These are phyloP conservation scores for Pagrus major DNA, from an alignment of 2,113 vertebrate genomes.

Conservation along the genomic window DNA sequence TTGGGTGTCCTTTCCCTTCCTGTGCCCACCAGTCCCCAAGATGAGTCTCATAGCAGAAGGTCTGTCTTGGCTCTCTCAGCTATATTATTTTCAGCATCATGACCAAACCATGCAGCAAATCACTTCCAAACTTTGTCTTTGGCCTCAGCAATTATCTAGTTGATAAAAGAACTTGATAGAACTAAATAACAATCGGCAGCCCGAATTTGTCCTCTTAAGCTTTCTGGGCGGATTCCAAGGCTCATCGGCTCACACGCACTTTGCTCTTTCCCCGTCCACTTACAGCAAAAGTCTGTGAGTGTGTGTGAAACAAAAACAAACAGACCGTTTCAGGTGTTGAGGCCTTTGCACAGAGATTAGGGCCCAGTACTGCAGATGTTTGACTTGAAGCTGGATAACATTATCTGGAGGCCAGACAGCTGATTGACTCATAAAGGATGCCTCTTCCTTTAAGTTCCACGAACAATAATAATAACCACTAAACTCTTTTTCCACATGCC, in stretches of 20 bases:
- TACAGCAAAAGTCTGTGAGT: background rate
- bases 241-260: background rate
- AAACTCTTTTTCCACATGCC: constrained; percentile 48
- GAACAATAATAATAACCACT: constrained; percentile 56
- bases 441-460: constrained; percentile 43
- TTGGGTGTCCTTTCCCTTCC: background rate
- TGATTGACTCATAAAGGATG: constrained; percentile 8
- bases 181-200: constrained; percentile 2
- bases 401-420: constrained; percentile 3
- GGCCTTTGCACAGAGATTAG: background rate
- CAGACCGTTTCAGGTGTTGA: background rate
- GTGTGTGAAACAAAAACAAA: background rate
- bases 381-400: constrained; percentile 1
- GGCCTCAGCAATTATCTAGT: constrained; percentile 7
- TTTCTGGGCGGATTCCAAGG: constrained; percentile 14
- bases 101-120: constrained; percentile 4
- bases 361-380: background rate
- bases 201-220: background rate
- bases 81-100: constrained; percentile 31
- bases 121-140: constrained; percentile 30
- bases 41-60: constrained; percentile 41
- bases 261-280: constrained; percentile 11
- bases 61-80: constrained; percentile 29
- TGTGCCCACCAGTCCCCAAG: constrained; percentile 22
- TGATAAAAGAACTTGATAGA: no score